Evolutionary conservation across 2,888 invertebrate genomes (phyloP).

Genomic region (Acronicta leporina): DNA sequence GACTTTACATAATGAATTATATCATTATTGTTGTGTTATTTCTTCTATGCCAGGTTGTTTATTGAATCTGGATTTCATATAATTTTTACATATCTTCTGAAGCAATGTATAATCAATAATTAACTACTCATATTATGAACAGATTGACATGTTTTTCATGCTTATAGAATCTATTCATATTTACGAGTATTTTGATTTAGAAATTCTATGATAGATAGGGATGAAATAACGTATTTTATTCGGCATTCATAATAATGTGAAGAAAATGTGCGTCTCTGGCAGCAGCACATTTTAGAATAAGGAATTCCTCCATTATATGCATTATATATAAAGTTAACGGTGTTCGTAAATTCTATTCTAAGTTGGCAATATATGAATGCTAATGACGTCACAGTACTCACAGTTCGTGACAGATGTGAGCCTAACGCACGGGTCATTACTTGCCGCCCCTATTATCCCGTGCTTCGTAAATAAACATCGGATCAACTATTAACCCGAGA

Average conservation of each 20-base stretch:
- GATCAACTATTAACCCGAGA: conserved; percentile 62
- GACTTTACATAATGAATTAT: conserved; percentile 41
- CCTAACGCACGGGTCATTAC: conserved; percentile 77
- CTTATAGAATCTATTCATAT: no score
- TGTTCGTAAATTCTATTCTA: conserved; percentile 10
- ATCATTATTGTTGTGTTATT: conserved; percentile 8
- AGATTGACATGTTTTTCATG: no score
- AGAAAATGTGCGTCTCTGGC: no score
- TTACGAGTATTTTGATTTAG: no score
- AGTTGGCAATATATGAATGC: conserved; percentile 63
- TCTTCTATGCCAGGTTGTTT: background rate
- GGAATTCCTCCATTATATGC: background rate
- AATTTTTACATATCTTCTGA: no score
- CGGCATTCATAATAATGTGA: no score
- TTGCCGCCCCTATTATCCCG: conserved; percentile 66
- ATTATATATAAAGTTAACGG: conserved; percentile 9
- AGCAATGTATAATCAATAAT: no score
- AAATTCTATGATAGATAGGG: no score
- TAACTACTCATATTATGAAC: no score
- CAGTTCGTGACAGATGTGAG: conserved; percentile 72
- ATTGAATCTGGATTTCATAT: no score
- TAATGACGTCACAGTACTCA: conserved; percentile 65
- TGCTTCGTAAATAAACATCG: conserved; percentile 71
- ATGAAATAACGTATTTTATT: no score
- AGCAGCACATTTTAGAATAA: no score